A percentile compares a stretch with the other conserved stretches of the same genome.
Conservation (phyloP, 2,797 vertebrate species). For the Muraenolepis orangiensis region DNA sequence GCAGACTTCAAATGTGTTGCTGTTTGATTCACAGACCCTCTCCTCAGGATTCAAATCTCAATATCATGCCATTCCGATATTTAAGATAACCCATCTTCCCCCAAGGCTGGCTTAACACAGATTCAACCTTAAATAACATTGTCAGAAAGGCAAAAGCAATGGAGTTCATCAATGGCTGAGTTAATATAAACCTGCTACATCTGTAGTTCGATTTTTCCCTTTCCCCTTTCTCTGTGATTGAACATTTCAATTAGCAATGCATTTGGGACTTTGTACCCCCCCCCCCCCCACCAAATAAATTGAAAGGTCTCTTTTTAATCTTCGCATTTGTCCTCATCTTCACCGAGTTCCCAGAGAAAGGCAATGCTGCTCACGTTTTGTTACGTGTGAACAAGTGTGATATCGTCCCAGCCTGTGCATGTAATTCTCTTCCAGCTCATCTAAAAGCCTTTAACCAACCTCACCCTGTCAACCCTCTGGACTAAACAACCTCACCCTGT, state of each 20-base stretch:
- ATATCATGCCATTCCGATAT: neutral
- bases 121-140: neutral
- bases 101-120: neutral
- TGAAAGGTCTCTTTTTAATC: constrained; percentile 46
- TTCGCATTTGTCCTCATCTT: constrained; percentile 63
- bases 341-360: constrained; percentile 45
- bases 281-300: too few relatives aligned
- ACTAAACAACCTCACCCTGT: too few relatives aligned
- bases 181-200: neutral
- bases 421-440: constrained; percentile 57
- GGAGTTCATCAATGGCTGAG: too few relatives aligned
- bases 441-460: too few relatives aligned
- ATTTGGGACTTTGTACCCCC: constrained; percentile 24
- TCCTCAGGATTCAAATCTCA: neutral
- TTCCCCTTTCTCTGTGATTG: constrained; percentile 33
- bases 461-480: too few relatives aligned
- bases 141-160: neutral
- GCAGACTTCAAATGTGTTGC: too few relatives aligned
- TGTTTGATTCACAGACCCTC: too few relatives aligned
- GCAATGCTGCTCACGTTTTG: constrained; percentile 34
- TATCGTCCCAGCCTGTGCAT: constrained; percentile 64
- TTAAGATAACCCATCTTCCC: neutral
- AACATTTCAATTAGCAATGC: constrained; percentile 54
- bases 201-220: too few relatives aligned
- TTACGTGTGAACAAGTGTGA: constrained; percentile 48